phyloP scores from a whole-genome alignment of 2,888 invertebrate genomes.

The Torymus auratus region DNA sequence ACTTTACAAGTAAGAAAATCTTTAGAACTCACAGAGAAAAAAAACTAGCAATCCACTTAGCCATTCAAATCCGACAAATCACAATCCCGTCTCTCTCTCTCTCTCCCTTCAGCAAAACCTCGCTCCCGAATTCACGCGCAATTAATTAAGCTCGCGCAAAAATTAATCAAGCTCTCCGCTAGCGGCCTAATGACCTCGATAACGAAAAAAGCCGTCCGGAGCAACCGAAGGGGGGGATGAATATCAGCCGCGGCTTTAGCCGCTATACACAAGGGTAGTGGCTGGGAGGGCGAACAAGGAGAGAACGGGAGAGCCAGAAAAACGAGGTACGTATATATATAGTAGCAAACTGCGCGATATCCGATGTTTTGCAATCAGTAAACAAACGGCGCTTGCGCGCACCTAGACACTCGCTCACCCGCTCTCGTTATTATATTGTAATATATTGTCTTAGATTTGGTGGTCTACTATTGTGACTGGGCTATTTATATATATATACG shows the following conservation, averaged over 20 bases:
- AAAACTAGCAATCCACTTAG: neutral
- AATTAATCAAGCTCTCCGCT: constrained; percentile 28
- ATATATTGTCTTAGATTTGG: constrained; percentile 45
- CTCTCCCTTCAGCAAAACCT: neutral
- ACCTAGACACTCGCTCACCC: neutral
- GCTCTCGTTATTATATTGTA: constrained; percentile 26
- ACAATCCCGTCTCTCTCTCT: neutral
- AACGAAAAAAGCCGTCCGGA: neutral
- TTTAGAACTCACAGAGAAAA: neutral
- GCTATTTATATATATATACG: neutral
- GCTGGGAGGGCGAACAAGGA: neutral
- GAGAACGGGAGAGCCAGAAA: neutral
- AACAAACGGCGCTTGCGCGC: neutral
- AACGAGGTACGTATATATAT: neutral
- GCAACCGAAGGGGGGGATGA: neutral
- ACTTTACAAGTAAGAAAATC: too few species aligned
- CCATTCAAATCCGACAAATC: neutral
- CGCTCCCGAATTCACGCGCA: neutral
- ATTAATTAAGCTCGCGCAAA: neutral
- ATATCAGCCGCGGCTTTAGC: neutral
- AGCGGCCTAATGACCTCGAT: constrained; percentile 33
- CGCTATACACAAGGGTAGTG: too few species aligned
- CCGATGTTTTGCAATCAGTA: constrained; percentile 47
- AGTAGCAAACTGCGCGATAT: neutral
- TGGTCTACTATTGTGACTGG: constrained; percentile 19